Base-by-base conservation (phyloP, 2,888 invertebrate species). In the Polyommatus iphigenia region DNA sequence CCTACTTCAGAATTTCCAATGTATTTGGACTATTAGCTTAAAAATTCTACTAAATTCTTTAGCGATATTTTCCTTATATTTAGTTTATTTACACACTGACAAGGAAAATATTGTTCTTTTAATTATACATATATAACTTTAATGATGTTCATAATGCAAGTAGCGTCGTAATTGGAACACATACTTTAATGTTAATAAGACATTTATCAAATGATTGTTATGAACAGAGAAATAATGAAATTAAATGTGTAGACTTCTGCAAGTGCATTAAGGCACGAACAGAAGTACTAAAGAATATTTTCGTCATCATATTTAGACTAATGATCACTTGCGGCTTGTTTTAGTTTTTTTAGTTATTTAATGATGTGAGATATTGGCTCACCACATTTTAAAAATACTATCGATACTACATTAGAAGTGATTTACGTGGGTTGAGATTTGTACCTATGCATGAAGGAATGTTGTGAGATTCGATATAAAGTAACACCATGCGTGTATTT, bases 41-140 rank as follows among this genome's bases (percentile, higher is more conserved):
- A 73, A 72, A 73, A 75, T 15, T 32, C 32, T 32, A 75, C 54
- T 54, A 75, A 75, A 54, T 50, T 24, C 29, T 67, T 67, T 13
- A 29, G 24, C 7, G 15, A 4, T 15, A 67, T 24, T 67, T 67
- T 67, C 18, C 67, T 67, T 29, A 2, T 67, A 32, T 67, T 29
- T 29, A 20, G 29, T 4, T 29, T 62, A 10, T 62, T 59, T 8
- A 59, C 59, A 62, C 2, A 62, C 20, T 62, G 3, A 24, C 13
- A 62, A 15, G 29, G 67, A 67, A 18, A 67, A 5, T 3, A 54
- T 54, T 18, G 54, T 54, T 54, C 7, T 54, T 54, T 54, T 18
- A 41, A 54, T 54, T 54, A 54, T 18, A 54, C 18, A 15, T 18
- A 54, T 54, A 15, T 54, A 18, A 54, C 54, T 54, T 20, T 20